phyloP scores from a whole-genome alignment of 2,797 vertebrate genomes.

The Amblyraja radiata region DNA sequence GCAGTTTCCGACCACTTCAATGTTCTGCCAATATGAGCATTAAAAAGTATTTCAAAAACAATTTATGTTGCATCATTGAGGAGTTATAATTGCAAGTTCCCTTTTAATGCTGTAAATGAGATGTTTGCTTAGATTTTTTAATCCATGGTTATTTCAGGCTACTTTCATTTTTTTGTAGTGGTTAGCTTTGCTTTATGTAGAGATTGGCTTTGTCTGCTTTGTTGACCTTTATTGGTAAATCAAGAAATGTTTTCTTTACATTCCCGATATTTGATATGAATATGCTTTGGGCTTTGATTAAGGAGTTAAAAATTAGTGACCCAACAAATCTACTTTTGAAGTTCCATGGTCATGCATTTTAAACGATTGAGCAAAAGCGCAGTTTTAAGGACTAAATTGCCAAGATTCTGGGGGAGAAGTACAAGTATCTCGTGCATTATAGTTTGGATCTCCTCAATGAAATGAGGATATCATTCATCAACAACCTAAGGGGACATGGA shows the following conservation, averaged over 20 bases:
- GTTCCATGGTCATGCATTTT: not conserved
- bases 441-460: not conserved
- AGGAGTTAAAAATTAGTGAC: not conserved
- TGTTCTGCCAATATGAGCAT: too few species aligned
- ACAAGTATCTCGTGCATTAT: not conserved
- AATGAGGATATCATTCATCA: not conserved
- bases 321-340: not conserved
- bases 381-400: not conserved
- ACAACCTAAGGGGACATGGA: not conserved
- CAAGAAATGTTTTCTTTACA: not conserved
- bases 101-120: too few species aligned
- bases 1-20: too few species aligned
- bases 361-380: not conserved
- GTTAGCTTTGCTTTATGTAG: too few species aligned
- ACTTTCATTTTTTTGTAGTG: too few species aligned
- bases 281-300: not conserved
- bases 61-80: too few species aligned
- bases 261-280: not conserved
- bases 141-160: too few species aligned
- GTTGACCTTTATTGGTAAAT: too few species aligned
- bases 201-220: too few species aligned
- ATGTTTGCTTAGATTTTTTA: too few species aligned
- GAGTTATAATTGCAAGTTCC: too few species aligned
- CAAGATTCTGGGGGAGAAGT: not conserved
- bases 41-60: too few species aligned